These are phyloP conservation scores for Drosophila ercepeae DNA, from an alignment of 1,140 invertebrate genomes.

Conservation along the genomic window DNA sequence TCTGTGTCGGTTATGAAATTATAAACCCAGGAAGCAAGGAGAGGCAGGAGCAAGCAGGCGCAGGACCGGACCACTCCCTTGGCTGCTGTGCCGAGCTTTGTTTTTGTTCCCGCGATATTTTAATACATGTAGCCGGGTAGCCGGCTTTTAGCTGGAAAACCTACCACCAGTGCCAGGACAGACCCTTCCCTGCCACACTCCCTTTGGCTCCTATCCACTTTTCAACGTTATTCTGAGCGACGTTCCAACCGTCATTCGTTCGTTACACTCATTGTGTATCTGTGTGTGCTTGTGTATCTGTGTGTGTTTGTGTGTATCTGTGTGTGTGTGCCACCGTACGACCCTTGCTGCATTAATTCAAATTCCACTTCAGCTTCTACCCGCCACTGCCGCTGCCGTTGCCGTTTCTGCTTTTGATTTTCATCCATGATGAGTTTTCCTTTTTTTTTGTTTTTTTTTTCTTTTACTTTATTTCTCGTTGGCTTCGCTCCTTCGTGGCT, in stretches of 20 bases:
- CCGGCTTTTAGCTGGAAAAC: constrained; percentile 61
- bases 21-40: constrained; percentile 49
- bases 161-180: constrained; percentile 34
- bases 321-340: constrained; percentile 54
- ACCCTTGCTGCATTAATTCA: constrained; percentile 75
- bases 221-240: constrained; percentile 54
- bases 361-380: constrained; percentile 76
- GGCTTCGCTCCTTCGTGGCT: constrained; percentile 29
- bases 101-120: constrained; percentile 59
- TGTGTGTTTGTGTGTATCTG: too few relatives aligned
- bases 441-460: constrained; percentile 54
- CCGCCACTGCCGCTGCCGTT: constrained; percentile 30
- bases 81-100: constrained; percentile 41
- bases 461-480: constrained; percentile 58
- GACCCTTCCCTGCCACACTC: not conserved
- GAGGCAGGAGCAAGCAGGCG: constrained; percentile 3
- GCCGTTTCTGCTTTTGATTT: constrained; percentile 78
- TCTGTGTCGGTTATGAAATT: constrained; percentile 64
- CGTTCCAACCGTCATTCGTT: constrained; percentile 48
- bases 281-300: constrained; percentile 27
- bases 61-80: constrained; percentile 52
- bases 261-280: constrained; percentile 35
- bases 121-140: constrained; percentile 60
- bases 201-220: constrained; percentile 18
- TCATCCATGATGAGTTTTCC: constrained; percentile 81